Base-by-base conservation (phyloP, 2,888 invertebrate species). In the Drosophila hamatofila region DNA sequence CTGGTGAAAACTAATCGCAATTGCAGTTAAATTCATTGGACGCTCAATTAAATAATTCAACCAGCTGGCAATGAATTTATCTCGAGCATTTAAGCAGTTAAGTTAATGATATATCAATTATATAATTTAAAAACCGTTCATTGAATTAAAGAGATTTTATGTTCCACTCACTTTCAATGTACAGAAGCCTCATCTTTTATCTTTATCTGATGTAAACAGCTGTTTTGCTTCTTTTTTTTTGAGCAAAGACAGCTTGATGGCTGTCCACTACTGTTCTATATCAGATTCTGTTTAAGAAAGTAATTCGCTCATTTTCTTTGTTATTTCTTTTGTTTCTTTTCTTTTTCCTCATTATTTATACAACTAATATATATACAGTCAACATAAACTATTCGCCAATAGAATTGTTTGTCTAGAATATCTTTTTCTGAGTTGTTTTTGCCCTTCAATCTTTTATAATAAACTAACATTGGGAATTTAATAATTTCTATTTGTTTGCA, bases 1-100 rank as follows among this genome's bases (percentile, higher is more conserved):
- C 58, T 68, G 75, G 83, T 66, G 86, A 74, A 81, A 85, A 85
- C 75, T 60, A 79, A 71, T 64, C 58, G 62, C 67, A 75, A 76
- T 70, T 77, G 57, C 69, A 57, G 52, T 60, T 59, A 33, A 72
- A 76, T 64, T 42, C 61, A 56, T 51, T 66, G 51, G 61, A 75
- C 55, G 81, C 65, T 55, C 81, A 74, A 75, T 81, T 77, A 72
- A 75, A 64, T 75, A 73, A 82, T 66, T 85, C 68, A 59, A 56
- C 25, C 72, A 67, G 52, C 72, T 62, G 66, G 21, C 67, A 63
- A 51, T 63, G 35, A 51, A 58, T 65, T 23, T 14, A 48, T 37
- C 37, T 41, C 52, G 48, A 46, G 18, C 25, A 55, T 48, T 65
- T 35, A 58, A 54, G 25, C n/a, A 57, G 27, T 59, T 46, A 14